These are phyloP conservation scores for Zeuzera pyrina DNA, from an alignment of 2,888 invertebrate species.

Conservation along the genomic window DNA sequence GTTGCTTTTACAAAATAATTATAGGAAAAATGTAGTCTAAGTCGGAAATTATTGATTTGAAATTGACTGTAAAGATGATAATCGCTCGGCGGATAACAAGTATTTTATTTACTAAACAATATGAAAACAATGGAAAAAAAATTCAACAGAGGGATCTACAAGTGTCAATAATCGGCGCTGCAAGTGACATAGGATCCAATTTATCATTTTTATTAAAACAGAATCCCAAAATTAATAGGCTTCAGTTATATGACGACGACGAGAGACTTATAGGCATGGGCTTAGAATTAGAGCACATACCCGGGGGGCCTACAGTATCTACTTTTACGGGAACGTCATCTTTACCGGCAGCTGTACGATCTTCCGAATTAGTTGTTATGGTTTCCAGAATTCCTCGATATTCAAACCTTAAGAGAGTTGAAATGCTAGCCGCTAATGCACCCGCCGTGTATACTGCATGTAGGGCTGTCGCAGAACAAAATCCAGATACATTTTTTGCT, in stretches of 20 bases:
- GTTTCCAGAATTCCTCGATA: conserved; percentile 29
- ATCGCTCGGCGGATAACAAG: too few species aligned
- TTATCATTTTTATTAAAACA: too few species aligned
- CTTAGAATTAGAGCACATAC: conserved; percentile 33
- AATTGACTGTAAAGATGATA: too few species aligned
- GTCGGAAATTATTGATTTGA: too few species aligned
- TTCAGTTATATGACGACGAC: conserved; percentile 39
- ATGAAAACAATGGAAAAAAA: too few species aligned
- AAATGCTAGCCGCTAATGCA: conserved; percentile 40
- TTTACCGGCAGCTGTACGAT: conserved; percentile 26
- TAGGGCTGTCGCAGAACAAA: conserved; percentile 31
- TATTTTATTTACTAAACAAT: too few species aligned
- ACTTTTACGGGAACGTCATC: conserved; percentile 24
- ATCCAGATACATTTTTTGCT: conserved; percentile 38
- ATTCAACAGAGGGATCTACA: too few species aligned
- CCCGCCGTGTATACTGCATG: conserved; percentile 33
- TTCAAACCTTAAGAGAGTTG: conserved; percentile 26
- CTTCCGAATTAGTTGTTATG: conserved; percentile 37
- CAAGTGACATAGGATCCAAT: too few species aligned
- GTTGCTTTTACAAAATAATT: too few species aligned
- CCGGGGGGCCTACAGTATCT: conserved; percentile 29
- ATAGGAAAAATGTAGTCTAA: too few species aligned
- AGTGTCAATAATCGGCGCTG: too few species aligned
- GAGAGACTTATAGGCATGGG: conserved; percentile 31
- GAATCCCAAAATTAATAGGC: too few species aligned